Evolutionary conservation across 2,888 invertebrate species (phyloP), one percentile per base, ranked within the genome.

Genomic region (Cerastis leucographa): DNA sequence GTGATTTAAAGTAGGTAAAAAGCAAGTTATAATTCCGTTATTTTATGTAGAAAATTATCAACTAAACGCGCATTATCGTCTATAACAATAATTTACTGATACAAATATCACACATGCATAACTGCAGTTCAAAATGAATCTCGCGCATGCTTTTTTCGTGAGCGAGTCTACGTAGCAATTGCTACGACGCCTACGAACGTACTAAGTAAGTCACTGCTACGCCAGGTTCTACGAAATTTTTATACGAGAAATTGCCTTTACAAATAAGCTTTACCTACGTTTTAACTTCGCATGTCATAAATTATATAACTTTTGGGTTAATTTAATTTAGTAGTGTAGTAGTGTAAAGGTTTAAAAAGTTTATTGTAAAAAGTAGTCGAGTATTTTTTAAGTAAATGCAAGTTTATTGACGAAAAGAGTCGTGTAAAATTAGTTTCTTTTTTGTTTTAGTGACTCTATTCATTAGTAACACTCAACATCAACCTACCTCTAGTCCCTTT

Each of bases 121-220:
- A 25, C 12, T 1, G 9, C 17, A 9, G 4, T 19, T 62, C 7
- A n/a, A 64, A 29, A 54, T 2, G 6, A 29, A 68, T 44, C 12
- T 35, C 46, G 11, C 11, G 0, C 22, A 17, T 59, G 17, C 2
- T 5, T 46, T 64, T 80, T 78, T 25, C 17, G 14, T 19, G 8
- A 51, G 22, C 19, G 12, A n/a, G 29, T 22, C 42, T 42, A 25
- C 74, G 78, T 81, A 81, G 78, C 74, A 22, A 49, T 1, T 65
- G 74, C 78, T 78, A 78, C 81, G 74, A 49, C 9, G 64, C 64
- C 81, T 73, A 80, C 77, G 54, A 17, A 7, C 2, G n/a, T 12
- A 25, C 29, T 64, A 77, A n/a, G 46, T 40, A 40, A 40, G 6
- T 62, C 46, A 42, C 54, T 6, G 62, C 54, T 81, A 78, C 81